Percentiles rank a stretch among this genome's conserved stretches.
These are phyloP conservation scores for Antheraea mylitta DNA, from an alignment of 1,140 invertebrate species.

Conservation along the genomic window DNA sequence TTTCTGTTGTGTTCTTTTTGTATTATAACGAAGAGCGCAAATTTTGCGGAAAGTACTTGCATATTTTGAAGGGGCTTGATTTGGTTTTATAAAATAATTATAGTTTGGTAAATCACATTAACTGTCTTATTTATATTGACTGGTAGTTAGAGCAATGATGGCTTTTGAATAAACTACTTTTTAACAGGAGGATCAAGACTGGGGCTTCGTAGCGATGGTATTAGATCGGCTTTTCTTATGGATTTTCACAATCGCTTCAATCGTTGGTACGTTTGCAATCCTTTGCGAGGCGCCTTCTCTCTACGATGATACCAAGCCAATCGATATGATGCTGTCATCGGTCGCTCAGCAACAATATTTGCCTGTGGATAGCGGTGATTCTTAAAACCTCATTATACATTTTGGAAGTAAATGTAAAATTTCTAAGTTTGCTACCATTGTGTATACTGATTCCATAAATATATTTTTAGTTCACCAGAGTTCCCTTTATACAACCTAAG, in stretches of 20 bases:
- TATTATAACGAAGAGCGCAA: too few species aligned
- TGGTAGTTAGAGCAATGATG: too few species aligned
- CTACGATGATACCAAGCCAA: slow-evolving; percentile 93
- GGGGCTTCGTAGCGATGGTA: slow-evolving; percentile 99
- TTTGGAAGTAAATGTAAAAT: background rate
- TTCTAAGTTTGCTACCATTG: too few species aligned
- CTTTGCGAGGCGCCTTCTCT: slow-evolving; percentile 93
- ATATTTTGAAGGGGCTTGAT: too few species aligned
- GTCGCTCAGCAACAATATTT: slow-evolving; percentile 89
- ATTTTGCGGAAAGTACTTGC: too few species aligned
- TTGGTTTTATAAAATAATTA: too few species aligned
- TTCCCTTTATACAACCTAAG: too few species aligned
- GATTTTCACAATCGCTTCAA: slow-evolving; percentile 95
- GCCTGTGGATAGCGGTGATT: slow-evolving; percentile 76
- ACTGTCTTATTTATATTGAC: too few species aligned
- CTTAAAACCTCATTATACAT: slow-evolving; percentile 31
- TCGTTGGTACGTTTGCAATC: slow-evolving; percentile 93
- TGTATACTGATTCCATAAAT: too few species aligned
- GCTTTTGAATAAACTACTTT: background rate
- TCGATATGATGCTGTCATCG: slow-evolving; percentile 91
- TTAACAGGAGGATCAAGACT: slow-evolving; percentile 95
- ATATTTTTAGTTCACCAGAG: too few species aligned
- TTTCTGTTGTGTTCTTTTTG: too few species aligned
- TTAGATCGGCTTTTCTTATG: slow-evolving; percentile 97
- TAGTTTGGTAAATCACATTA: too few species aligned